Evolutionary conservation across 2,888 invertebrate genomes (phyloP), one percentile per base, ranked within the genome.

Genomic region (Cylindroiulus punctatus): DNA sequence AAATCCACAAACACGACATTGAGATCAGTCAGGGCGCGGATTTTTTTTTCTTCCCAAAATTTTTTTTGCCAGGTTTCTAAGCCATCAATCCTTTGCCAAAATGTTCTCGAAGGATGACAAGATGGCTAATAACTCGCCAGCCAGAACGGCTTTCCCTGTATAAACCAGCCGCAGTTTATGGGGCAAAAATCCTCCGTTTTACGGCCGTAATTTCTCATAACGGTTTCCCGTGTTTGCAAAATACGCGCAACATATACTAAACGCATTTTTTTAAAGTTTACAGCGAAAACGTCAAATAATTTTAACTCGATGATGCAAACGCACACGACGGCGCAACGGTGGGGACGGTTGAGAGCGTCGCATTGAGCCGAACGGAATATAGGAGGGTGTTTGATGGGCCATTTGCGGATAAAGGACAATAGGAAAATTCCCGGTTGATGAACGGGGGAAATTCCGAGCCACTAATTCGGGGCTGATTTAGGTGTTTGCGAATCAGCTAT

Each of bases 41-140:
- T 65, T 22, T 22, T 65, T 26, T 22, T 26, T 22, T 65, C 26
- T 65, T 22, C 65, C 65, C 65, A 22, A 65, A 65, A 65, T 65
- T 47, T 65, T 57, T 22, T 65, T 65, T 22, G 22, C 65, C 22
- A 47, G 26, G 65, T 65, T 65, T 65, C 65, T 26, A 65, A 26
- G 2, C 22, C 65, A 65, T 22, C 65, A 65, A 26, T 65, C 65
- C 65, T 65, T 65, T 65, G 26, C 65, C 22, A 65, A 65, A 65
- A 65, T 26, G 65, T 65, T 65, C 65, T 65, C 65, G 65, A 26
- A 65, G 65, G 65, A 65, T 65, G 65, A 65, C 65, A 65, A 65
- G 65, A 65, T 65, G 65, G 65, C 65, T 65, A 65, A 65, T 65
- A 65, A 65, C 65, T 65, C 65, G 65, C 65, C 57, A 57, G 22